Percentiles rank a stretch among this genome's conserved stretches.
Conservation (phyloP, 2,113 vertebrate genomes). For the Boulengeromyrus knoepffleri region DNA sequence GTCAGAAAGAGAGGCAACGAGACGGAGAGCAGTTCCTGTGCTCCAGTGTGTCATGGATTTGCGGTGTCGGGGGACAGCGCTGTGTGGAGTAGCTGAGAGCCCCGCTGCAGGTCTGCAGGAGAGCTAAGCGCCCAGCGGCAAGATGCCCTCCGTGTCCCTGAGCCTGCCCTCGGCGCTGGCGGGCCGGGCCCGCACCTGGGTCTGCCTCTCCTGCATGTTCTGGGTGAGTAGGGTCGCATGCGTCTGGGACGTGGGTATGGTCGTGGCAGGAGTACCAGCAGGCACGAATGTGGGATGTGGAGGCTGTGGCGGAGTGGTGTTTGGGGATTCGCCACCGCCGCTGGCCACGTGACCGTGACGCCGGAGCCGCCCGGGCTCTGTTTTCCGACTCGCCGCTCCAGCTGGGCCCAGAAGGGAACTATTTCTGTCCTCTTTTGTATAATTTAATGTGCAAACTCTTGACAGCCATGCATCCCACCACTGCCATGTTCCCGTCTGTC, state of each 20-base stretch:
- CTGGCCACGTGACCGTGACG: not conserved
- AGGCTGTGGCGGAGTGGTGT: not conserved
- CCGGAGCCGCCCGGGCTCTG: not conserved
- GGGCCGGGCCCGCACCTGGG: constrained; percentile 73
- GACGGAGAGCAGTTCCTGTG: constrained; percentile 28
- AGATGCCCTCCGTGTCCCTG: constrained; percentile 67
- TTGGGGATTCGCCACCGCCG: not conserved
- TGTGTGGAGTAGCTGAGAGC: constrained; percentile 43
- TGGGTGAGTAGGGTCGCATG: constrained; percentile 64
- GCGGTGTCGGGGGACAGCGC: constrained; percentile 27
- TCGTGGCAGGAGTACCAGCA: not conserved
- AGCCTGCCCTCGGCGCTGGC: constrained; percentile 54
- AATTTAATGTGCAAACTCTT: constrained; percentile 47
- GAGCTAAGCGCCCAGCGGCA: not conserved
- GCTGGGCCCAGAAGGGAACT: constrained; percentile 41
- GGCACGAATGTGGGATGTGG: not conserved
- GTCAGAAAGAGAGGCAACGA: constrained; percentile 36
- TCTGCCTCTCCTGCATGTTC: constrained; percentile 88
- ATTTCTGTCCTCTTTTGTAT: constrained; percentile 52
- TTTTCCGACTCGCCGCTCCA: constrained; percentile 1
- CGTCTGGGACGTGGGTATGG: not conserved
- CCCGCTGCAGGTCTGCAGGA: constrained; percentile 16
- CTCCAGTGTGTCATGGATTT: constrained; percentile 50
- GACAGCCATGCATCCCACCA: constrained; percentile 33
- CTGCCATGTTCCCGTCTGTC: constrained; percentile 31